These are phyloP conservation scores for Aethes cnicana DNA, from an alignment of 2,888 invertebrate genomes.

Conservation along the genomic window DNA sequence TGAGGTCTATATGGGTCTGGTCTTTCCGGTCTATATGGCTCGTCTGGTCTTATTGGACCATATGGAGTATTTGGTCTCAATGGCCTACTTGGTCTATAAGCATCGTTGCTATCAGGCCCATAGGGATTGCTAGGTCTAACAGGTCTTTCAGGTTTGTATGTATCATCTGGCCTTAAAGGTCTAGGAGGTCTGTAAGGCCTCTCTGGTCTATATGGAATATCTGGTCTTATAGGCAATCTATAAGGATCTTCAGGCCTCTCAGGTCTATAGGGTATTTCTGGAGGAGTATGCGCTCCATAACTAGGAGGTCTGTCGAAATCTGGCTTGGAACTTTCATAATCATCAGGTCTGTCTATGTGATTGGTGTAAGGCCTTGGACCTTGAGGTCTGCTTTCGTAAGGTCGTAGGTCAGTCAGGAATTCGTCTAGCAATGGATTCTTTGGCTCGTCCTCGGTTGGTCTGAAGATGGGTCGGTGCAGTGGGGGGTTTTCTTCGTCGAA, in stretches of 20 bases:
- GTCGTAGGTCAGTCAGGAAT: slow-evolving; percentile 48
- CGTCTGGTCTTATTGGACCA: slow-evolving; percentile 3
- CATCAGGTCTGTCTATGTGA: slow-evolving; percentile 57
- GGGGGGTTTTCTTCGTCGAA: slow-evolving; percentile 54
- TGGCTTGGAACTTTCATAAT: slow-evolving; percentile 53
- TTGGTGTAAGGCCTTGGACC: slow-evolving; percentile 40
- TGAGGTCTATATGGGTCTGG: slow-evolving; percentile 32
- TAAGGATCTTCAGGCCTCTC: too few relatives aligned
- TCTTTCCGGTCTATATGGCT: slow-evolving; percentile 25
- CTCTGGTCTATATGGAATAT: neutral
- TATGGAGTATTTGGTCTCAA: slow-evolving; percentile 4
- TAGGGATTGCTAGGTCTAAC: slow-evolving; percentile 45
- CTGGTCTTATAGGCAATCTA: neutral
- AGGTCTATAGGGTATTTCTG: slow-evolving; percentile 52
- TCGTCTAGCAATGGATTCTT: slow-evolving; percentile 59
- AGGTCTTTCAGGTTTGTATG: slow-evolving; percentile 48
- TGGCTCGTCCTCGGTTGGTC: slow-evolving; percentile 60
- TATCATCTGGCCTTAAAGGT: neutral
- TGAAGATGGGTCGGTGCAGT: slow-evolving; percentile 61
- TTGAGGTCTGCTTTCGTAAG: slow-evolving; percentile 47
- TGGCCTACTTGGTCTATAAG: slow-evolving; percentile 8
- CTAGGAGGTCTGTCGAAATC: slow-evolving; percentile 57
- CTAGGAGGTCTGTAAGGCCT: neutral
- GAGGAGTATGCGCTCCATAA: slow-evolving; percentile 63
- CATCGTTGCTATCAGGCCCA: too few relatives aligned